Conservation (phyloP, 2,888 invertebrate genomes). For the Biston betularia region DNA sequence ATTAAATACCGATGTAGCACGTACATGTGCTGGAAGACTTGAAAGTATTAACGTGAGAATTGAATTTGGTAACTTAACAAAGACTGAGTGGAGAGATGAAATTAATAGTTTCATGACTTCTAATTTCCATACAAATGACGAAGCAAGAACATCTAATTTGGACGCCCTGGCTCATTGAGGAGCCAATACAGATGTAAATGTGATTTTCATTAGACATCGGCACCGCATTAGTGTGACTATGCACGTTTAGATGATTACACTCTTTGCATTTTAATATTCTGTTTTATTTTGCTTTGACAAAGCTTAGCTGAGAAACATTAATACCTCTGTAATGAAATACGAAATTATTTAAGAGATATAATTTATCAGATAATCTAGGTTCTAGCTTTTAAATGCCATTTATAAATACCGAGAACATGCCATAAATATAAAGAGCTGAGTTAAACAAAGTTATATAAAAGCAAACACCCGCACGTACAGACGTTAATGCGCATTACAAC, state of each 20-base stretch:
- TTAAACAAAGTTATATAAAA: constrained; percentile 23
- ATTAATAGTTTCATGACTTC: constrained; percentile 27
- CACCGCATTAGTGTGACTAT: constrained; percentile 33
- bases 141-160: constrained; percentile 44
- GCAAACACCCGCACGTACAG: constrained; percentile 21
- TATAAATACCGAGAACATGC: background rate
- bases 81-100: constrained; percentile 21
- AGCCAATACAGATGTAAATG: constrained; percentile 58
- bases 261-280: constrained; percentile 27
- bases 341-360: background rate
- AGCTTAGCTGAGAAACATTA: background rate
- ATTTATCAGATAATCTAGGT: background rate
- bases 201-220: constrained; percentile 48
- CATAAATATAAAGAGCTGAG: background rate
- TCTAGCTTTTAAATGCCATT: background rate
- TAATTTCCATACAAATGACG: constrained; percentile 58
- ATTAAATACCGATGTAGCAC: too few species aligned
- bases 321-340: background rate
- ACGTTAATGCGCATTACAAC: constrained; percentile 23
- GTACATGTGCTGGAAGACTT: constrained; percentile 37
- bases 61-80: constrained; percentile 19
- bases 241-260: constrained; percentile 29
- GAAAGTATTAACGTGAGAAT: constrained; percentile 23
- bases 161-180: constrained; percentile 45
- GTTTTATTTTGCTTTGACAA: constrained; percentile 13